Percentiles rank a stretch among this genome's conserved stretches.
These are phyloP conservation scores for Colletes collaris DNA, from an alignment of 2,888 invertebrate species.

Conservation along the genomic window DNA sequence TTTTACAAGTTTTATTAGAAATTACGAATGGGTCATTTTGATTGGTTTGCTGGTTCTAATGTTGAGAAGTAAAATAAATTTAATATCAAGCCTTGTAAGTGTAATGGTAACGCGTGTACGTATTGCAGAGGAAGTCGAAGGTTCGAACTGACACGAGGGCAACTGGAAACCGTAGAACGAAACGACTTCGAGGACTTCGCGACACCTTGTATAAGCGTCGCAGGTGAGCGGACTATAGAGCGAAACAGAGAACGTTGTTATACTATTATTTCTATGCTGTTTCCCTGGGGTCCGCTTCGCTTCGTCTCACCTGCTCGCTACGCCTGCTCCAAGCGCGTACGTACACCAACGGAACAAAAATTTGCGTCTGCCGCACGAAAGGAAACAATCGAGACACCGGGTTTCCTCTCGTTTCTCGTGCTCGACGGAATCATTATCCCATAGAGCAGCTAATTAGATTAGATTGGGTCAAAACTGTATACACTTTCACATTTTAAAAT, in stretches of 20 bases:
- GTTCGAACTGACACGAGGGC: neutral
- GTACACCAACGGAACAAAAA: constrained; percentile 51
- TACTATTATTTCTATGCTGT: constrained; percentile 75
- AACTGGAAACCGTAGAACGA: neutral
- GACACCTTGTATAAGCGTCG: constrained; percentile 69
- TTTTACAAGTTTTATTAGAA: too few relatives aligned
- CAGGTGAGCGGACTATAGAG: constrained; percentile 78
- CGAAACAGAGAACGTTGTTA: constrained; percentile 78
- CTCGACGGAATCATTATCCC: constrained; percentile 10
- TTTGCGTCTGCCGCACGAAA: constrained; percentile 23
- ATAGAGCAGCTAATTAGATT: constrained; percentile 28
- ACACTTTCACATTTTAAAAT: constrained; percentile 20
- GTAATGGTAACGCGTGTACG: too few relatives aligned
- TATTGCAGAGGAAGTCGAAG: neutral
- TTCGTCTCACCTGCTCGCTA: constrained; percentile 70
- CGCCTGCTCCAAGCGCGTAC: constrained; percentile 26
- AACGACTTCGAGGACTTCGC: neutral
- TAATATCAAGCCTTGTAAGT: too few relatives aligned
- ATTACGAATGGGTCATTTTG: too few relatives aligned
- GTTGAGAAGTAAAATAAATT: too few relatives aligned
- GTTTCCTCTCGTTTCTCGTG: constrained; percentile 22
- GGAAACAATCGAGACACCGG: constrained; percentile 39
- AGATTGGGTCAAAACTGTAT: constrained; percentile 5
- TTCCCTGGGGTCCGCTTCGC: constrained; percentile 67
- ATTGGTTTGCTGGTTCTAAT: too few relatives aligned